Conservation (phyloP, 2,113 vertebrate species). For the Oophaga pumilio region DNA sequence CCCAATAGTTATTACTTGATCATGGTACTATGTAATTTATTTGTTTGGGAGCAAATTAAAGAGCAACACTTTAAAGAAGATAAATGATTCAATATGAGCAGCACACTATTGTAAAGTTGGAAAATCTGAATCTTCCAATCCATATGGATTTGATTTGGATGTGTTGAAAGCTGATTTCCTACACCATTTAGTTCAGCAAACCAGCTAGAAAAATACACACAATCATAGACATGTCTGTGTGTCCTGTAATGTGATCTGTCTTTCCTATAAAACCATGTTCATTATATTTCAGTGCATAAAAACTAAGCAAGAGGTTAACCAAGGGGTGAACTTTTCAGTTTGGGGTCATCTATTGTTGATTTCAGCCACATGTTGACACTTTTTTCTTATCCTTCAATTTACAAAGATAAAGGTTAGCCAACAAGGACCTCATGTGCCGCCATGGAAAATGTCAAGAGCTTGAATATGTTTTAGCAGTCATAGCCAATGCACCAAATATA, state of each 20-base stretch:
- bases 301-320: slow-evolving; percentile 29
- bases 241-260: slow-evolving; percentile 20
- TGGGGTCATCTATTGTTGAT: slow-evolving; percentile 52
- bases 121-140: slow-evolving; percentile 2
- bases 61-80: slow-evolving; percentile 34
- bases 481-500: slow-evolving; percentile 55
- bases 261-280: slow-evolving; percentile 20
- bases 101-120: background rate
- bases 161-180: slow-evolving; percentile 55
- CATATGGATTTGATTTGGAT: slow-evolving; percentile 53
- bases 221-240: background rate
- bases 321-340: slow-evolving; percentile 15
- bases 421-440: background rate
- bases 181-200: slow-evolving; percentile 46
- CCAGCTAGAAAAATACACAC: slow-evolving; percentile 42
- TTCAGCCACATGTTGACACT: slow-evolving; percentile 38
- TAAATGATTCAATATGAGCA: slow-evolving; percentile 36
- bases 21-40: slow-evolving; percentile 19
- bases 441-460: slow-evolving; percentile 48
- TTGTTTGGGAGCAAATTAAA: slow-evolving; percentile 39
- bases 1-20: slow-evolving; percentile 12
- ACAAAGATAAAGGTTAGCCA: slow-evolving; percentile 43
- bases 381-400: slow-evolving; percentile 52
- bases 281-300: slow-evolving; percentile 27
- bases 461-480: slow-evolving; percentile 29